A percentile compares a stretch with the other conserved stretches of the same genome.
These are phyloP conservation scores for Eupristina koningsbergeri DNA, from an alignment of 1,140 invertebrate genomes.

Conservation along the genomic window DNA sequence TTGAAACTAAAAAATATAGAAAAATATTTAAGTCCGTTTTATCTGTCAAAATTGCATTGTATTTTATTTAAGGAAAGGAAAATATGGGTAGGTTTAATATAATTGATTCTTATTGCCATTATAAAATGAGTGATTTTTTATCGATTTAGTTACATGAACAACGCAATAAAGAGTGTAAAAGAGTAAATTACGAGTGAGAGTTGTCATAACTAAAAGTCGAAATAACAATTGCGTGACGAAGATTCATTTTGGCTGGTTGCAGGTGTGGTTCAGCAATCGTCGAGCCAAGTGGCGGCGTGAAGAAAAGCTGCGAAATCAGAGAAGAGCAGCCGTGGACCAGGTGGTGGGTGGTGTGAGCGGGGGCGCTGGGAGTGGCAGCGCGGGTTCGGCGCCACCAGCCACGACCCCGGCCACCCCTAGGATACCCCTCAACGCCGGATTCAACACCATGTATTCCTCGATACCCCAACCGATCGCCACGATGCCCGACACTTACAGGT, in stretches of 20 bases:
- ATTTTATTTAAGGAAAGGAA: too few species aligned
- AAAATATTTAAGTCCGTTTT: too few species aligned
- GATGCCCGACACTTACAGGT: slow-evolving; percentile 96
- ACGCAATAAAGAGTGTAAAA: neutral
- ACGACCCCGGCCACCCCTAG: slow-evolving; percentile 77
- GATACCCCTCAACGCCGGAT: slow-evolving; percentile 88
- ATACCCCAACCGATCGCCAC: slow-evolving; percentile 94
- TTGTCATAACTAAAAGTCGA: neutral
- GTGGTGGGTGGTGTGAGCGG: slow-evolving; percentile 70
- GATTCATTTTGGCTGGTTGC: slow-evolving; percentile 54
- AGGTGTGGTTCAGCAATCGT: slow-evolving; percentile 99
- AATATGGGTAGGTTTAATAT: too few species aligned
- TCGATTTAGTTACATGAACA: too few species aligned
- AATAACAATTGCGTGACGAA: slow-evolving; percentile 11
- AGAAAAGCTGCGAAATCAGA: slow-evolving; percentile 95
- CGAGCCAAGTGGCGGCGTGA: slow-evolving; percentile 98
- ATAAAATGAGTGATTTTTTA: too few species aligned
- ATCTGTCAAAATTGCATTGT: too few species aligned
- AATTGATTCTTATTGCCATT: too few species aligned
- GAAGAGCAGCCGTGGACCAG: slow-evolving; percentile 78
- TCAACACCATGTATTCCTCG: slow-evolving; percentile 96
- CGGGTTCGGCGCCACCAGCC: slow-evolving; percentile 76
- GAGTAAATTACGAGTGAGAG: neutral
- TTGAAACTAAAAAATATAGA: too few species aligned
- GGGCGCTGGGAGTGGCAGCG: slow-evolving; percentile 69